Evolutionary conservation across 2,888 invertebrate species (phyloP).

Genomic region (Camptogramma bilineatum): DNA sequence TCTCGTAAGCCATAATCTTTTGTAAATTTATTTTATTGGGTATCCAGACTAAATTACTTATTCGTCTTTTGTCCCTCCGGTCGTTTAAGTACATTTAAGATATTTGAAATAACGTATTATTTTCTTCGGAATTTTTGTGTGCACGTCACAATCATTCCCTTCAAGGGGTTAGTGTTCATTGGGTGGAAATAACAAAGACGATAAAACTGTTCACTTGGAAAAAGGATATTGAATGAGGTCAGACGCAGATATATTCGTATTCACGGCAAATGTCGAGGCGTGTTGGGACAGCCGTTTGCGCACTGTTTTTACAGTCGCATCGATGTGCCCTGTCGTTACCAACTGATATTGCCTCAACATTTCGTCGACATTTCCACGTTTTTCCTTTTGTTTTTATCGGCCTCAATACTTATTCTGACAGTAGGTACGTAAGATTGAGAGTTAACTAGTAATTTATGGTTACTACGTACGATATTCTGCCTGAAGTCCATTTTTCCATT

Average conservation of each 20-base stretch:
- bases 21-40: conserved; percentile 32
- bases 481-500: conserved; percentile 11
- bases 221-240: conserved; percentile 84
- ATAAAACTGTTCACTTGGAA: conserved; percentile 83
- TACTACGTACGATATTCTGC: conserved; percentile 17
- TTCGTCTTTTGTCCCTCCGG: conserved; percentile 24
- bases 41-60: conserved; percentile 30
- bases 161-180: conserved; percentile 80
- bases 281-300: conserved; percentile 72
- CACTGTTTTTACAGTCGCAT: conserved; percentile 65
- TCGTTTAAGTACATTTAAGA: conserved; percentile 39
- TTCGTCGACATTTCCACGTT: conserved; percentile 46
- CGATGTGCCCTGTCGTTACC: conserved; percentile 60
- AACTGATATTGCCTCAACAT: conserved; percentile 56
- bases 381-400: conserved; percentile 41
- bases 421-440: conserved; percentile 26
- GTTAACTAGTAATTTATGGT: conserved; percentile 27
- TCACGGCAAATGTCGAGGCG: conserved; percentile 75
- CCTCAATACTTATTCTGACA: conserved; percentile 28
- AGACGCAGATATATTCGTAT: conserved; percentile 78
- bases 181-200: conserved; percentile 83
- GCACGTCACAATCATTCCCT: conserved; percentile 76
- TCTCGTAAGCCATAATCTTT: conserved; percentile 29
- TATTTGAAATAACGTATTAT: conserved; percentile 44
- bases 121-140: conserved; percentile 62